Conservation (phyloP, 2,797 vertebrate genomes). For the Enteromius fasciolatus region DNA sequence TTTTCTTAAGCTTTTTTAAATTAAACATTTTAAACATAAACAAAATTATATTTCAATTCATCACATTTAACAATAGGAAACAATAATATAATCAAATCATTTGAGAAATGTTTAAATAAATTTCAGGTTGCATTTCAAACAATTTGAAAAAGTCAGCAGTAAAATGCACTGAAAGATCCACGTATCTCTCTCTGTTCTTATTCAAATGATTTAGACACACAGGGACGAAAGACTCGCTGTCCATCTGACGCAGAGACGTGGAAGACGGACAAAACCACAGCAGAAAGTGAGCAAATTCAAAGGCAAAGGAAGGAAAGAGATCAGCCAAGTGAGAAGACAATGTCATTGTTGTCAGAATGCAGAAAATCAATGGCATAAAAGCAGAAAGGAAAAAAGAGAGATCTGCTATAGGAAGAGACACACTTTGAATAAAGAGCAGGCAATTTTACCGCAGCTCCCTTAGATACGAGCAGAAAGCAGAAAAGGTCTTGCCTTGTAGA, state of each 20-base stretch:
- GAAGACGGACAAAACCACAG: slow-evolving; percentile 69
- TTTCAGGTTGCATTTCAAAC: slow-evolving; percentile 9
- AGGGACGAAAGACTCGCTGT: slow-evolving; percentile 55
- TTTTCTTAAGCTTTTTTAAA: not conserved
- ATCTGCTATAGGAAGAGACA: slow-evolving; percentile 18
- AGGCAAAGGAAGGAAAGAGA: slow-evolving; percentile 78
- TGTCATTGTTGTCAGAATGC: slow-evolving; percentile 71
- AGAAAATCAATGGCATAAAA: slow-evolving; percentile 60
- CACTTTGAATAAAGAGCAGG: not conserved
- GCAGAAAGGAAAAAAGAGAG: slow-evolving; percentile 43
- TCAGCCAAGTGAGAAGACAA: slow-evolving; percentile 77
- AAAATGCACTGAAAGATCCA: not conserved
- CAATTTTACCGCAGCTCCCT: slow-evolving; percentile 15
- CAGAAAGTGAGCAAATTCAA: slow-evolving; percentile 85
- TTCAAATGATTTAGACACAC: slow-evolving; percentile 42
- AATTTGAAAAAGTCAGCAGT: not conserved
- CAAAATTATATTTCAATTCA: not conserved
- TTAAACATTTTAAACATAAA: not conserved
- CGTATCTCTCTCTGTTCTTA: slow-evolving; percentile 20
- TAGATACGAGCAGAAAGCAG: not conserved
- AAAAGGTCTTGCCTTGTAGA: not conserved
- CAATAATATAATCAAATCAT: not conserved
- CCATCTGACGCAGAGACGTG: slow-evolving; percentile 71
- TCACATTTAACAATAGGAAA: not conserved
- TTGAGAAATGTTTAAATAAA: not conserved